These are phyloP conservation scores for Pristis pectinata DNA, from an alignment of 2,797 vertebrate genomes.

Conservation along the genomic window DNA sequence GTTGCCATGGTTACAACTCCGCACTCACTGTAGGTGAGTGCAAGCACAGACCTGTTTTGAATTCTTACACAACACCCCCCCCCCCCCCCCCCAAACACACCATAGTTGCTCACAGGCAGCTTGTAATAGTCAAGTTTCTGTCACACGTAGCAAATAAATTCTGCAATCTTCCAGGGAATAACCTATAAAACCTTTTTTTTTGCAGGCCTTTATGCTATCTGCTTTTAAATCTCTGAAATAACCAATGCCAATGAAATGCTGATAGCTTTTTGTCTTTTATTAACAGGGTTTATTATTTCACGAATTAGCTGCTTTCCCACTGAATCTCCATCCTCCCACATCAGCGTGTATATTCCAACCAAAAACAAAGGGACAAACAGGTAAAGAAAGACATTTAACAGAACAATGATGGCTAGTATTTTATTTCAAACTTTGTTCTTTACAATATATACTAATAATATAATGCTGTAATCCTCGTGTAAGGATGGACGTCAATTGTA, in stretches of 20 bases:
- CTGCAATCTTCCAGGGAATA: neutral
- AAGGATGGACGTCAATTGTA: neutral
- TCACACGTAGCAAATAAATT: neutral
- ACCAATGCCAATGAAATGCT: neutral
- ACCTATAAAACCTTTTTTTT: neutral
- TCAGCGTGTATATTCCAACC: neutral
- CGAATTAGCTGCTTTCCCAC: neutral
- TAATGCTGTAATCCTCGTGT: neutral
- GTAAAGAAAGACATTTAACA: neutral
- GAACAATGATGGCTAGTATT: too few species aligned
- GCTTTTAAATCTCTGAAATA: neutral
- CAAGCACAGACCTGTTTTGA: conserved; percentile 26
- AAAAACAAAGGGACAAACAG: neutral
- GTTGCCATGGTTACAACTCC: conserved; percentile 33
- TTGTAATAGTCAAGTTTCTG: neutral
- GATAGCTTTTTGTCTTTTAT: conserved; percentile 19
- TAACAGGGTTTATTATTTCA: conserved; percentile 27
- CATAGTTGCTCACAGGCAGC: neutral
- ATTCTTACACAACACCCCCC: neutral
- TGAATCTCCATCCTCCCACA: neutral
- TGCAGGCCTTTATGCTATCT: neutral
- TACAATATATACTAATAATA: neutral
- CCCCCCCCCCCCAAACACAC: too few species aligned
- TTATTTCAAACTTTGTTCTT: conserved; percentile 3
- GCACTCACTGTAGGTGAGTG: conserved; percentile 30